Conservation (phyloP, 2,888 invertebrate genomes). For the Spialia ferax region DNA sequence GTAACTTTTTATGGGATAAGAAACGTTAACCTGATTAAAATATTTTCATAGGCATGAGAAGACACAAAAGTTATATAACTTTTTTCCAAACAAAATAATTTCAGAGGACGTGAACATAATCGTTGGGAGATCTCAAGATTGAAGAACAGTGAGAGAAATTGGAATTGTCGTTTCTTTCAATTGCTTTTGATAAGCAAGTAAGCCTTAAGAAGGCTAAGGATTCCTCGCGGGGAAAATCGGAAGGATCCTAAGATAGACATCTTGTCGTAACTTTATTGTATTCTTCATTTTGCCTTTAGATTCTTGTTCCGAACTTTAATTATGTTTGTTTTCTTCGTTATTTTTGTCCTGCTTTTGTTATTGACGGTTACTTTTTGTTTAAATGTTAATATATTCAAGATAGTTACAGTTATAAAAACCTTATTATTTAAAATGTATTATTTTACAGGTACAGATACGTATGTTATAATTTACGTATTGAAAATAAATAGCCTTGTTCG, state of each 20-base stretch:
- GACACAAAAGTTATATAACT: constrained; percentile 21
- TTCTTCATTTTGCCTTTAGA: background rate
- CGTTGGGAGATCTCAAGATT: constrained; percentile 23
- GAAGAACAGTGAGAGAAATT: constrained; percentile 18
- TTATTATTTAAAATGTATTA: too few relatives aligned
- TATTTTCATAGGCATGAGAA: background rate
- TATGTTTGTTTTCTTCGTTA: background rate
- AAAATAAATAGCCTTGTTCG: too few relatives aligned
- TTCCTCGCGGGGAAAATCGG: constrained; percentile 3
- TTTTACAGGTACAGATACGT: too few relatives aligned
- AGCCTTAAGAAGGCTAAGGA: constrained; percentile 8
- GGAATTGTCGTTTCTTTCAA: constrained; percentile 10
- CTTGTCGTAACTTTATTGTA: constrained; percentile 2
- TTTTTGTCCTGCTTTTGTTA: background rate
- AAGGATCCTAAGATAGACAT: constrained; percentile 17
- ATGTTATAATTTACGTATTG: too few relatives aligned
- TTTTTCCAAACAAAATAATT: constrained; percentile 16
- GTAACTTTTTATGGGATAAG: background rate
- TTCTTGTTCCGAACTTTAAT: background rate
- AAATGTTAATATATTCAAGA: too few relatives aligned
- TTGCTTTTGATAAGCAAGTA: constrained; percentile 28
- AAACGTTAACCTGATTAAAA: background rate
- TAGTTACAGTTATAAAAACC: too few relatives aligned
- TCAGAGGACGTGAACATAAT: constrained; percentile 23
- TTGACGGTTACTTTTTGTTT: too few relatives aligned